Evolutionary conservation across 2,797 vertebrate genomes (phyloP).

Genomic region (Esox lucius): DNA sequence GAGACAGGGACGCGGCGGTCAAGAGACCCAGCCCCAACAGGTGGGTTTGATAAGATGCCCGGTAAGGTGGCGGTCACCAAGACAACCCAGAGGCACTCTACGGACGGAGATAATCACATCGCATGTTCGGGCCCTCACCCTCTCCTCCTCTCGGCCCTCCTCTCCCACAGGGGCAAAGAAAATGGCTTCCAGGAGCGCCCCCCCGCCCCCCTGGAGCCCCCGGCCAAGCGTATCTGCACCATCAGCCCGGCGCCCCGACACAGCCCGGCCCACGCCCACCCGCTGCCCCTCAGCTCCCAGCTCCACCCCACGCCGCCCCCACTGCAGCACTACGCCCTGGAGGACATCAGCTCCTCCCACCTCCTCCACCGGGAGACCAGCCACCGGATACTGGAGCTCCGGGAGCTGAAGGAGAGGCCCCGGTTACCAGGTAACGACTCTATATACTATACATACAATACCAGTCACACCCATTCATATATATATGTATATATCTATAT

Average conservation of each 20-base stretch:
- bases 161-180: constrained; percentile 77
- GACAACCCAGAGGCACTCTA: not conserved
- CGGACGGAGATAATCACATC: not conserved
- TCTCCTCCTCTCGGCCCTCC: not conserved
- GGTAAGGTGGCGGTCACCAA: too few relatives aligned
- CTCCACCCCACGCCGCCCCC: constrained; percentile 95
- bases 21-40: constrained; percentile 94
- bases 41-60: constrained; percentile 55
- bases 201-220: constrained; percentile 82
- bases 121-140: not conserved
- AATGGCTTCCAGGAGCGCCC: constrained; percentile 90
- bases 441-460: not conserved
- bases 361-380: constrained; percentile 84
- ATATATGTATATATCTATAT: not conserved
- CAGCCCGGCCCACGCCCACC: constrained; percentile 92
- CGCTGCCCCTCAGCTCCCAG: constrained; percentile 84
- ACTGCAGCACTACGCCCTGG: constrained; percentile 95
- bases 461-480: not conserved
- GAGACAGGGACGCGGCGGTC: constrained; percentile 52
- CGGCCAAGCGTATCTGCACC: constrained; percentile 94
- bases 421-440: constrained; percentile 72
- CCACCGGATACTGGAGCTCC: constrained; percentile 87
- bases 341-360: constrained; percentile 92
- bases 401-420: constrained; percentile 91
- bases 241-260: constrained; percentile 96